These are phyloP conservation scores for Anoncus sp. DNA, from an alignment of 2,888 invertebrate species.

Conservation along the genomic window DNA sequence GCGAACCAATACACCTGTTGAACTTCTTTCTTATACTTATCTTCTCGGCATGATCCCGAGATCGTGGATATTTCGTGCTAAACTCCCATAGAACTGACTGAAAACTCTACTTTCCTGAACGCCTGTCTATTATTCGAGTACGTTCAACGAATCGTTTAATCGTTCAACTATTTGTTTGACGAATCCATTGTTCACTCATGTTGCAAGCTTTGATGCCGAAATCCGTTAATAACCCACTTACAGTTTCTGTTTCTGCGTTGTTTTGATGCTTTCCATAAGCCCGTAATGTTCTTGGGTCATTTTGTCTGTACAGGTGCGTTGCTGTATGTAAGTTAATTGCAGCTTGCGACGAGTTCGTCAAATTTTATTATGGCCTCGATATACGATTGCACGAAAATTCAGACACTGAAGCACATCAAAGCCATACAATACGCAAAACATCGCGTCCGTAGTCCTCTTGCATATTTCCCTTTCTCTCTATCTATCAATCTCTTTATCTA, in stretches of 20 bases:
- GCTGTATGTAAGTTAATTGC: background rate
- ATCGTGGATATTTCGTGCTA: conserved; percentile 41
- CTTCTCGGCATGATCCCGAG: conserved; percentile 46
- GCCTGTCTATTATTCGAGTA: conserved; percentile 1
- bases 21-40: conserved; percentile 56
- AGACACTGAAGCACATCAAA: background rate
- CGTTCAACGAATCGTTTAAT: conserved; percentile 9
- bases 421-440: conserved; percentile 11
- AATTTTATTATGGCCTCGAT: background rate
- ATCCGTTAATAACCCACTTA: background rate
- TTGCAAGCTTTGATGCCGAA: background rate
- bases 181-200: background rate
- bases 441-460: background rate
- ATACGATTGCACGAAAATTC: background rate
- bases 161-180: conserved; percentile 4
- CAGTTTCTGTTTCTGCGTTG: background rate
- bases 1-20: conserved; percentile 62
- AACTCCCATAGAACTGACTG: conserved; percentile 60
- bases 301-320: background rate
- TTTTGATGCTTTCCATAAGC: too few species aligned
- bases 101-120: conserved; percentile 42
- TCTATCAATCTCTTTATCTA: background rate
- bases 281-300: background rate
- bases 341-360: background rate
- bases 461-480: conserved; percentile 14